Evolutionary conservation across 2,113 vertebrate species (phyloP).

Genomic region (Sorex araneus): DNA sequence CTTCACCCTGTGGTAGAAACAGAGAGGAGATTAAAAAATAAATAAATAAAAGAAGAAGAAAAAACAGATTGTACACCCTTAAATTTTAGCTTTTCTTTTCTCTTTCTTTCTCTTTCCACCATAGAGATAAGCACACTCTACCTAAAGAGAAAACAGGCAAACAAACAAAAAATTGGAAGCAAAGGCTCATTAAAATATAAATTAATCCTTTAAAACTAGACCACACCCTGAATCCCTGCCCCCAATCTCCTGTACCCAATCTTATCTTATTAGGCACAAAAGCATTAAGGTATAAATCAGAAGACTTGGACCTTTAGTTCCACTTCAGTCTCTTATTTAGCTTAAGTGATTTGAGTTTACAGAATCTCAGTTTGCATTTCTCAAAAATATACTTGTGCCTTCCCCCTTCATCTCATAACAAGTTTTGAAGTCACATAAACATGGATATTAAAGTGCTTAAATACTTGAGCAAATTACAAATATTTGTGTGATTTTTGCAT

Average conservation of each 20-base stretch:
- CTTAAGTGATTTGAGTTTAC: background rate
- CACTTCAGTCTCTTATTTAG: slow-evolving; percentile 34
- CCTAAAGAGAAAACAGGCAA: background rate
- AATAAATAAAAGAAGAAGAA: no score
- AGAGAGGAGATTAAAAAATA: background rate
- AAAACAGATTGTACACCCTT: no score
- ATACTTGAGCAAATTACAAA: slow-evolving; percentile 38
- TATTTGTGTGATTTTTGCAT: slow-evolving; percentile 4
- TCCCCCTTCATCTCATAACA: background rate
- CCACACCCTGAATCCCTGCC: background rate
- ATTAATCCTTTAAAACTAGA: slow-evolving; percentile 20
- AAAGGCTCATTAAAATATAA: background rate
- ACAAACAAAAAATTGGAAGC: background rate
- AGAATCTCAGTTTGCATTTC: background rate
- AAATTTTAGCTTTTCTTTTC: background rate
- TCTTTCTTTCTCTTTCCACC: background rate
- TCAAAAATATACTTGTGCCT: slow-evolving; percentile 27
- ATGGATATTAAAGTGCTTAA: background rate
- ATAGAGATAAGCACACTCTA: background rate
- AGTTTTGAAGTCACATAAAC: slow-evolving; percentile 20
- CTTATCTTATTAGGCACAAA: background rate
- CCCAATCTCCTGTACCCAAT: background rate
- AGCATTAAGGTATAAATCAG: background rate
- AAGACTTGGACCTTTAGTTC: background rate
- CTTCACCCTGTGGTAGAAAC: background rate